phyloP scores from a whole-genome alignment of 2,888 invertebrate genomes.

The Cantharis nigra region DNA sequence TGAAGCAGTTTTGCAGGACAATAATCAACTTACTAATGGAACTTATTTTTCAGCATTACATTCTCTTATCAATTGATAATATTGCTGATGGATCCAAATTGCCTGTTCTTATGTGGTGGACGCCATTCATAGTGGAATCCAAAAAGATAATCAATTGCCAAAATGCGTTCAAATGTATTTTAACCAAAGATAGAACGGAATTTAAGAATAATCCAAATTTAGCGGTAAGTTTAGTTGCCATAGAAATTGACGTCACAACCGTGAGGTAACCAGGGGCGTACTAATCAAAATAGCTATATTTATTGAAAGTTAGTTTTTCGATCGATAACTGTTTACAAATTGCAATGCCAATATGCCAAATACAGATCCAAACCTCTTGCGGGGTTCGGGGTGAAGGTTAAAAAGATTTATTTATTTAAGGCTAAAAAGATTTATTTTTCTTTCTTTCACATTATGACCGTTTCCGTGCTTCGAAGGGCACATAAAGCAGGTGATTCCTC shows the following conservation, averaged over 20 bases:
- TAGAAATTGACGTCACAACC: neutral
- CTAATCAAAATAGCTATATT: too few species aligned
- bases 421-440: too few species aligned
- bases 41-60: neutral
- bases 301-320: too few species aligned
- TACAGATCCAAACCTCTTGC: too few species aligned
- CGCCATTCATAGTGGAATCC: conserved; percentile 39
- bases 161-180: conserved; percentile 37
- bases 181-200: conserved; percentile 39
- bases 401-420: too few species aligned
- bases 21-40: neutral
- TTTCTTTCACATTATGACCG: too few species aligned
- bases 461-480: too few species aligned
- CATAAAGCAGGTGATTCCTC: too few species aligned
- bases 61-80: neutral
- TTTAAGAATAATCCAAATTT: conserved; percentile 29
- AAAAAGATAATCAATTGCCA: conserved; percentile 39
- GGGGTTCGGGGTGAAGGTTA: too few species aligned
- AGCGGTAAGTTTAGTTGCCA: conserved; percentile 21
- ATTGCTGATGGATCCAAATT: conserved; percentile 9
- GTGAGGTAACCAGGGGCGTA: neutral
- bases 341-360: too few species aligned
- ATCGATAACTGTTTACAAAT: too few species aligned
- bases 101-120: conserved; percentile 45
- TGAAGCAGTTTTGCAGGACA: neutral